phyloP scores from a whole-genome alignment of 92 coral and sea anemone species.

The Zoanthus solanderi region DNA sequence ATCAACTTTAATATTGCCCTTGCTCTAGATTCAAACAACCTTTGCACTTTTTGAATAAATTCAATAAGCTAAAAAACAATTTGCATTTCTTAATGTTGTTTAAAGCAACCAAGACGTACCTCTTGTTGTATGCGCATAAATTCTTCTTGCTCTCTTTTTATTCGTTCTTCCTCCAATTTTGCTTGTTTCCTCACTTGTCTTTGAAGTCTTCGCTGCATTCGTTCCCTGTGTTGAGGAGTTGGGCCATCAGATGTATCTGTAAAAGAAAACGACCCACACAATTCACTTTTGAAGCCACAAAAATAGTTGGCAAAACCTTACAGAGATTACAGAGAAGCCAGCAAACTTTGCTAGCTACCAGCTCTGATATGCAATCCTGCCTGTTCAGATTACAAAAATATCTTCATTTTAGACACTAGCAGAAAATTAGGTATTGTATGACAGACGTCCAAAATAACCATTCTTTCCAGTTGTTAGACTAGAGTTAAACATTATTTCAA shows the following conservation, averaged over 20 bases:
- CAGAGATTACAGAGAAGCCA: too few relatives aligned
- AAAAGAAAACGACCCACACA: background rate
- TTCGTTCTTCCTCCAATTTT: conserved; percentile 83
- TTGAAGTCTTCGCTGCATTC: conserved; percentile 77
- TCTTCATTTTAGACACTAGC: too few relatives aligned
- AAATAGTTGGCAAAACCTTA: too few relatives aligned
- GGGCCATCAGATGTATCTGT: conserved; percentile 83
- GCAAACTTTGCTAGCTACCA: too few relatives aligned
- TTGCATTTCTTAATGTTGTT: background rate
- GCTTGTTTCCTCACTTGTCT: conserved; percentile 81
- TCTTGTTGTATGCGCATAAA: conserved; percentile 80
- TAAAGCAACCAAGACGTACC: conserved; percentile 44
- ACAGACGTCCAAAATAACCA: too few relatives aligned
- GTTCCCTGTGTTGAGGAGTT: conserved; percentile 85
- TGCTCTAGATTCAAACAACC: background rate
- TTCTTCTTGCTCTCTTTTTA: conserved; percentile 82
- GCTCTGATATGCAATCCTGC: too few relatives aligned
- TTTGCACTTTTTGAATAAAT: background rate
- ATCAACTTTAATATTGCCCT: too few relatives aligned
- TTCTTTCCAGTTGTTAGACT: too few relatives aligned
- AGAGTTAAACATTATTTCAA: too few relatives aligned
- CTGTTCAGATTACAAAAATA: too few relatives aligned
- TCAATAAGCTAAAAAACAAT: background rate
- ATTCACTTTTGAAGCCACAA: too few relatives aligned
- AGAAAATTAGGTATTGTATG: too few relatives aligned